These are phyloP conservation scores for Bombus sylvicola DNA, from an alignment of 1,140 invertebrate species.

Conservation along the genomic window DNA sequence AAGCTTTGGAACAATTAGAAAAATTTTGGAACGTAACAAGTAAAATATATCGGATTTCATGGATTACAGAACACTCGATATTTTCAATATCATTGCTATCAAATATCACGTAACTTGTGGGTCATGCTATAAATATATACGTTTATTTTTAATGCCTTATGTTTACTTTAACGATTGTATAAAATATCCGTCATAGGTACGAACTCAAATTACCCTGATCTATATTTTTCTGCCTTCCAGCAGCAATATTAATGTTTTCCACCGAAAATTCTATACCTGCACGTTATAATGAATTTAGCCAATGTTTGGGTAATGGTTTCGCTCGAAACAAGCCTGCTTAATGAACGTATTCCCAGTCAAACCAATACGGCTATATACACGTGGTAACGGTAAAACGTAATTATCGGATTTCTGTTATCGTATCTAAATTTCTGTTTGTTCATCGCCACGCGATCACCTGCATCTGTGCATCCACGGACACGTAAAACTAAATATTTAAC, in stretches of 20 bases:
- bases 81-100: no score
- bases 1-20: background rate
- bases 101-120: no score
- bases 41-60: no score
- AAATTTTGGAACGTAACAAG: background rate
- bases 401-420: constrained; percentile 25
- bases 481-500: constrained; percentile 1
- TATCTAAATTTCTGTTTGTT: constrained; percentile 16
- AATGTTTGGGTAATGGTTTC: background rate
- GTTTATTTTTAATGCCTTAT: no score
- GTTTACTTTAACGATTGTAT: no score
- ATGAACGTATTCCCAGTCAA: background rate
- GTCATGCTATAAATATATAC: no score
- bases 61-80: no score
- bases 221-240: no score
- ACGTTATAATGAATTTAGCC: background rate
- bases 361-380: no score
- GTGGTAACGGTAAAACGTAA: background rate
- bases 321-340: background rate
- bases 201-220: background rate
- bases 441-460: background rate
- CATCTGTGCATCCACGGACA: no score
- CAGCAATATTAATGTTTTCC: background rate
- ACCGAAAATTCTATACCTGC: background rate
- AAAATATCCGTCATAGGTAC: background rate